Evolutionary conservation across 2,888 invertebrate genomes (phyloP).

Genomic region (Tupiocoris notatus): DNA sequence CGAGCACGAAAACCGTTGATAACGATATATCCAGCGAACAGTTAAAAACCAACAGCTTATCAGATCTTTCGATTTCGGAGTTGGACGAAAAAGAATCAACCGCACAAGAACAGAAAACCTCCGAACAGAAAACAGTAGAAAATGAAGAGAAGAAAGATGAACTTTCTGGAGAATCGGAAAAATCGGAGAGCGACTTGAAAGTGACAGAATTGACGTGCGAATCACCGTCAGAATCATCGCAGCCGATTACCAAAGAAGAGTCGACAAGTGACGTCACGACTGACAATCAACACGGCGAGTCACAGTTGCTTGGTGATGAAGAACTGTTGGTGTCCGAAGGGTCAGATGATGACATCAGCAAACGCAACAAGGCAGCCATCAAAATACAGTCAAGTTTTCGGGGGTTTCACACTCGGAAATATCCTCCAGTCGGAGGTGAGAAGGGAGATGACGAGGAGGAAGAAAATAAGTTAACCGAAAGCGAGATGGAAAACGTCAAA

Average conservation of each 20-base stretch:
- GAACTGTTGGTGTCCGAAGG: neutral
- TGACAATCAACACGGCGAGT: conserved; percentile 4
- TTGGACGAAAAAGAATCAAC: conserved; percentile 15
- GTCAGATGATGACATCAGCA: neutral
- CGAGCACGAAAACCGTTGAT: conserved; percentile 29
- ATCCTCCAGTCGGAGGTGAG: neutral
- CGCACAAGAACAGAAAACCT: neutral
- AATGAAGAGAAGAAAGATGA: neutral
- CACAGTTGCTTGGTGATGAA: conserved; percentile 11
- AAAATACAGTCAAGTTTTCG: conserved; percentile 61
- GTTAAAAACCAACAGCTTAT: conserved; percentile 49
- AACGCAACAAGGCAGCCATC: conserved; percentile 55
- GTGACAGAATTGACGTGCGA: conserved; percentile 1
- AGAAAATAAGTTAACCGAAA: conserved; percentile 38
- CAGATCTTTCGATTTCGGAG: conserved; percentile 48
- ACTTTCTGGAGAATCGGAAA: conserved; percentile 15
- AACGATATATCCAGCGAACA: conserved; percentile 49
- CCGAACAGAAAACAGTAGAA: neutral
- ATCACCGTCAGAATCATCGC: conserved; percentile 3
- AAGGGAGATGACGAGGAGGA: conserved; percentile 13
- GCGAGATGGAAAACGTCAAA: conserved; percentile 48
- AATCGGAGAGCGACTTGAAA: conserved; percentile 12
- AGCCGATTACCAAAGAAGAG: conserved; percentile 9
- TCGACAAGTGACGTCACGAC: conserved; percentile 28
- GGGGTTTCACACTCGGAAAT: conserved; percentile 55